Base-by-base conservation (phyloP, 2,113 vertebrate species). In the Rhinopomastus cyanomelas region DNA sequence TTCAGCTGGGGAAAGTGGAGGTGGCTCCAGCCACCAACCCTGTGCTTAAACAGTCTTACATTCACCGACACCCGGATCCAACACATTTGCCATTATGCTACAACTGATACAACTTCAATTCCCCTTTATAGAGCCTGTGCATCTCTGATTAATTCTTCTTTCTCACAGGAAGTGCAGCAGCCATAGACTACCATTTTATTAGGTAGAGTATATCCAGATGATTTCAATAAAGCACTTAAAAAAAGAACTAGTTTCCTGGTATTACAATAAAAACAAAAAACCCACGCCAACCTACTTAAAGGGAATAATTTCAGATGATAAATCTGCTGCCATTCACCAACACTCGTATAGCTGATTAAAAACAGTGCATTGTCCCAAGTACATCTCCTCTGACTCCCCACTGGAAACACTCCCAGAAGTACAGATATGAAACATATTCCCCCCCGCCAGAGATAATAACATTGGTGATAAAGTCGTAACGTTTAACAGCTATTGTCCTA, bases 201-300 rank as follows among this genome's bases (percentile, higher is more conserved):
- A 96, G 93, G 75, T 83, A 94, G 90, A 96, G 79, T 77, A 93
- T 84, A 95, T 92, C 96, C 97, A 98, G 97, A 97, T 98, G 96
- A 97, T 96, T 96, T 96, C 96, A 97, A 97, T 97, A 97, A 97
- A 96, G 89, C 55, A 87, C 61, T 88, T 73, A n/a, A 39, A n/a
- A 37, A 59, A 80, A 78, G 77, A 85, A 81, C 81, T 88, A 87
- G 93, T 97, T 97, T 96, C 95, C 95, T 96, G 92, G 90, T 93
- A 92, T 96, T 97, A 96, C 92, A 96, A 96, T 95, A 92, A 95
- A 96, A 94, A 16, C 90, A 94, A 15, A 23, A 18, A 44, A 23
- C 25, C 19, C 94, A 16, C n/a, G n/a, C 39, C 39, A 42, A 42
- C 39, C 92, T 95, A 96, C 89, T 97, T 92, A 81, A 88, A 95